Evolutionary conservation across 2,113 vertebrate genomes (phyloP), one percentile per base, ranked within the genome.

Genomic region (Atractosteus spatula): DNA sequence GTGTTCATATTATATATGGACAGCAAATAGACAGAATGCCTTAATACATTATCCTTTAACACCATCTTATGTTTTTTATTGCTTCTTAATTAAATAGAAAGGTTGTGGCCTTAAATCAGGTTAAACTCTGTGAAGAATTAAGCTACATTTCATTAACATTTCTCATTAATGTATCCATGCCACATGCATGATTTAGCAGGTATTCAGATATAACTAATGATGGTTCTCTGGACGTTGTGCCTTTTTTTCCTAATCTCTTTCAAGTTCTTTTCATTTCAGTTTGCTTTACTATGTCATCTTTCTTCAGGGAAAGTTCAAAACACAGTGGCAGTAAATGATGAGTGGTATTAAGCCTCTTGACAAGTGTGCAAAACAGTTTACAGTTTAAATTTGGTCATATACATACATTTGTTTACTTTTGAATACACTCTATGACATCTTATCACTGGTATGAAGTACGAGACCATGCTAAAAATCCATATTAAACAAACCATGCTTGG

Each of bases 141-240:
- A 68, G 66, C 77, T 81, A 6, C 62, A 76, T 80, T 76, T 81
- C 64, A 66, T 76, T 74, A 75, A 8, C 7, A 76, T 74, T 74
- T 70, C 74, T 54, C 44, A 61, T 68, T 10, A 61, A 54, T 11
- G 74, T 13, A 62, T 68, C 66, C 69, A 72, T 17, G 55, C 43
- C 72, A 76, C 67, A 66, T 62, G 56, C 42, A 77, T 72, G 71
- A 74, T 74, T 79, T 62, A 66, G 59, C 74, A 76, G 55, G 68
- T 69, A 57, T 74, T 61, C 71, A 51, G 61, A 74, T 59, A 70
- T 45, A 51, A 54, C 44, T 70, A 63, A 65, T 68, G 17, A 73
- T 7, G 76, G 66, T 65, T 68, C 66, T 45, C 54, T 64, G 17
- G 67, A 79, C 7, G 3, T 43, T 59, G 69, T 66, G 51, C 55